A percentile compares a stretch with the other conserved stretches of the same genome.
Conservation (phyloP, 2,888 invertebrate genomes). For the Papilio elwesi region DNA sequence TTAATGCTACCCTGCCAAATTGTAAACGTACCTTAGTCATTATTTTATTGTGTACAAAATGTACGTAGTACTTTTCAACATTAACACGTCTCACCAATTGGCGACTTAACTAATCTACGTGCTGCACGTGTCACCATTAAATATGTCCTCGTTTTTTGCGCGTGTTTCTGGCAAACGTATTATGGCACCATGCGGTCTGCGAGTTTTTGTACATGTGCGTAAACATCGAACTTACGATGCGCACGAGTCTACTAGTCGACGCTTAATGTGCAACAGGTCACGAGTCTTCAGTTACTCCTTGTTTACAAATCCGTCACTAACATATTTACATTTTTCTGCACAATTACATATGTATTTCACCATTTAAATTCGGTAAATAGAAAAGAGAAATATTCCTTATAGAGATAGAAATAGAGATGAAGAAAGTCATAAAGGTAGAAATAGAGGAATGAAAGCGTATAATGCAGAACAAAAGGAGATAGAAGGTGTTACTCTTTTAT, state of each 20-base stretch:
- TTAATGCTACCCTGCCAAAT: too few relatives aligned
- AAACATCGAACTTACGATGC: conserved; percentile 21
- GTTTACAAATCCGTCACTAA: not conserved
- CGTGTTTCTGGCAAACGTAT: conserved; percentile 28
- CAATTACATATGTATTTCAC: not conserved
- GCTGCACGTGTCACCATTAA: not conserved
- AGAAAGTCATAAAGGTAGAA: too few relatives aligned
- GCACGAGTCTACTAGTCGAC: conserved; percentile 6
- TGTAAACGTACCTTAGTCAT: too few relatives aligned
- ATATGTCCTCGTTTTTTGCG: conserved; percentile 24
- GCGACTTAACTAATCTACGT: not conserved
- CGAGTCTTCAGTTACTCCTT: conserved; percentile 28
- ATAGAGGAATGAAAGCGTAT: too few relatives aligned
- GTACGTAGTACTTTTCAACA: too few relatives aligned
- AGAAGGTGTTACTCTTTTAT: too few relatives aligned
- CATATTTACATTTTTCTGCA: not conserved
- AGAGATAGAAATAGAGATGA: too few relatives aligned
- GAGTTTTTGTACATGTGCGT: conserved; percentile 33
- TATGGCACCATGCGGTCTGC: conserved; percentile 46
- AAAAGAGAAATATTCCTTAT: too few relatives aligned
- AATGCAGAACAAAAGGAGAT: too few relatives aligned
- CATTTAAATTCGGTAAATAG: too few relatives aligned
- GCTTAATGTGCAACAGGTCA: conserved; percentile 34
- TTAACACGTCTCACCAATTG: not conserved
- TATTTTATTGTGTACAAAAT: too few relatives aligned